Base-by-base conservation (phyloP, 2,113 vertebrate genomes). In the Syngnathus typhle region DNA sequence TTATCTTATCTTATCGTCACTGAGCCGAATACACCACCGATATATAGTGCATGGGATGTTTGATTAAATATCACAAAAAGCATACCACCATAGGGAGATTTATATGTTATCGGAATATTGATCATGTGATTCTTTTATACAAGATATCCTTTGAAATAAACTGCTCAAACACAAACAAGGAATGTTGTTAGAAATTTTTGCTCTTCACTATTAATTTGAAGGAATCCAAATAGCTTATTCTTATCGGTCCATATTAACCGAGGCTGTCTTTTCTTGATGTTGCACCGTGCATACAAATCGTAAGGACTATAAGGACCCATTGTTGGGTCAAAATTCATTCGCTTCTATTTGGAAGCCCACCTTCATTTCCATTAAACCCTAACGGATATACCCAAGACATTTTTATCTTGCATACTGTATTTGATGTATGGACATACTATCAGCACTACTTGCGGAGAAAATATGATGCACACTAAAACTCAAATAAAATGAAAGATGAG, bases 41-140 rank as follows among this genome's bases (percentile, higher is more conserved):
- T 23, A 23, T 70, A 61, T 71, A 71, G 52, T 55, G 46, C 43
- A 41, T 63, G 63, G 60, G 27, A 36, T 55, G 43, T 75, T 75
- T 69, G 73, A 55, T 78, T 44, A 73, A 78, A 81, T 71, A 72
- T 62, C 54, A 74, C 44, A 60, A 36, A 67, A 60, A 73, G 21
- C 54, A 66, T 36, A 32, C 11, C 55, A 52, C n/a, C 70, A 43
- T 32, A 56, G 11, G 3, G 8, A 60, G 38, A 60, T 21, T 12
- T 18, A 39, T 39, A 12, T 19, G 18, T 52, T 51, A 3, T 54
- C 19, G 23, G 23, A 63, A 56, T 52, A 60, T 43, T 23, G 12
- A 43, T 47, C 59, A 36, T 32, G 4, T 38, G 18, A 44, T 70
- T 74, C 68, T 70, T 64, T 47, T 73, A 56, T 65, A 67, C 46